These are phyloP conservation scores for Campoletis raptor DNA, from an alignment of 2,888 invertebrate species.

Conservation along the genomic window DNA sequence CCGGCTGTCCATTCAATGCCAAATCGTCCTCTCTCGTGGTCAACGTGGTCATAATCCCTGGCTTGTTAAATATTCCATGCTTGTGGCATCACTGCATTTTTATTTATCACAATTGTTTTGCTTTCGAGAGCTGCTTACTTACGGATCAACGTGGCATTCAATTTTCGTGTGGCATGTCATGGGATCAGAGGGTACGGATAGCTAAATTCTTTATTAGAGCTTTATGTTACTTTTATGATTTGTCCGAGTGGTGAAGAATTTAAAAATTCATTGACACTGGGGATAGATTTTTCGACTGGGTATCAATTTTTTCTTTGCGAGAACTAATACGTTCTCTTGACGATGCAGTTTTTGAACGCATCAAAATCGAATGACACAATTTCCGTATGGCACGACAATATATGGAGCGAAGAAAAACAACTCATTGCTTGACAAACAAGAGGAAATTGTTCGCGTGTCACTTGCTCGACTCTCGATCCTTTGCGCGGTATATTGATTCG, in stretches of 20 bases:
- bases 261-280: neutral
- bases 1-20: constrained; percentile 59
- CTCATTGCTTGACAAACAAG: constrained; percentile 36
- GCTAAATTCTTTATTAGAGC: neutral
- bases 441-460: constrained; percentile 41
- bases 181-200: neutral
- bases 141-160: neutral
- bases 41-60: constrained; percentile 37
- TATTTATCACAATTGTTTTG: constrained; percentile 32
- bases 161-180: neutral
- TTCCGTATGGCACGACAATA: constrained; percentile 5
- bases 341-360: neutral
- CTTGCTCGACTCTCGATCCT: constrained; percentile 43
- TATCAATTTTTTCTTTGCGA: neutral
- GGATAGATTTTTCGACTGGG: neutral
- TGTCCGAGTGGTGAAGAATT: neutral
- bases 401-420: constrained; percentile 5
- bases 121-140: neutral
- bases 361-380: neutral
- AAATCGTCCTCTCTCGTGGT: constrained; percentile 37
- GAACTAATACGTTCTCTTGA: neutral
- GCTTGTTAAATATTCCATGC: constrained; percentile 34
- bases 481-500: constrained; percentile 42
- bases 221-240: neutral
- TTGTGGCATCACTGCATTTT: constrained; percentile 1